Evolutionary conservation across 2,113 vertebrate species (phyloP), one percentile per base, ranked within the genome.

Genomic region (Myanophis thanlyinensis): DNA sequence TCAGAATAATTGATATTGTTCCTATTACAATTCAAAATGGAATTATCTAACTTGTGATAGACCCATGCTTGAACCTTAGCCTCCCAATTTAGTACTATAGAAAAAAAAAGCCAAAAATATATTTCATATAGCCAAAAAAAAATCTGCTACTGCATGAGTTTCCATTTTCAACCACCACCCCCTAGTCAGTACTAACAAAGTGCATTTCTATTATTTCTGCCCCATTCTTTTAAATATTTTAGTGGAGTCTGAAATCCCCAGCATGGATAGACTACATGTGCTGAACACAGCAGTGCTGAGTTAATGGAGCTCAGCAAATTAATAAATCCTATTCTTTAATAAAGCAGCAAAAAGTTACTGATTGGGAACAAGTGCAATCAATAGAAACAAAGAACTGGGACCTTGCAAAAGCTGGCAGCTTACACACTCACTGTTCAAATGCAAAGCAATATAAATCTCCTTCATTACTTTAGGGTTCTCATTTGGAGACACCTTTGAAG

Each of bases 301-400:
- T 62, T 54, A 90, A 87, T 23, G 92, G 52, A 87, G 90, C 40
- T 46, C 89, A 93, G 62, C 89, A 92, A 93, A 95, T 92, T 86
- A 93, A 92, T 44, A 92, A 22, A 44, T 44, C 56, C 47, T 87
- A 18, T 10, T 0, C 0, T 85, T 85, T 94, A n/a, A 67, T 52
- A 93, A 92, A 94, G 46, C 27, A 59, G 35, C n/a, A 91, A 87
- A 51, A 93, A 84, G 88, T 6, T 0, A 67, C 67, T 85, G 91
- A 87, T 93, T 91, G 87, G 91, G n/a, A 92, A 91, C 13, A 23
- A 46, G 52, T 46, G 25, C 62, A 80, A 87, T 9, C n/a, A 51
- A 53, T 47, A 25, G 47, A 93, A 91, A 47, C 59, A 5, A 44
- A 4, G 27, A 18, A 87, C 22, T 9, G 87, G 88, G 73, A 59